These are phyloP conservation scores for Drosophila borborema DNA, from an alignment of 2,888 invertebrate species.

Conservation along the genomic window DNA sequence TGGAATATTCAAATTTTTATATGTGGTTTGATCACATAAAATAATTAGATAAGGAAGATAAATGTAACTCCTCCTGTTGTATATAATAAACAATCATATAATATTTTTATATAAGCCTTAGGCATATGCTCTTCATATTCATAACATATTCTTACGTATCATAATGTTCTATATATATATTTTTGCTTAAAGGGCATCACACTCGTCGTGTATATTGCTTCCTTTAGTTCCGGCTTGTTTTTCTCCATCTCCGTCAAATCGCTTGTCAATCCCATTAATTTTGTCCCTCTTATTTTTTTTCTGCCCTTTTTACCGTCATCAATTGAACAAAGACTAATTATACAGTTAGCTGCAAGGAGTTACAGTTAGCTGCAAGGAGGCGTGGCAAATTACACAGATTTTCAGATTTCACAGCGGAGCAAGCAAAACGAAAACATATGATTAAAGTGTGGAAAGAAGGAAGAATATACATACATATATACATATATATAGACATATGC, in stretches of 20 bases:
- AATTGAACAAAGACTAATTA: constrained; percentile 67
- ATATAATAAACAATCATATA: too few relatives aligned
- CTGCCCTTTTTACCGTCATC: constrained; percentile 34
- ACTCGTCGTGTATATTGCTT: neutral
- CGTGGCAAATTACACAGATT: constrained; percentile 9
- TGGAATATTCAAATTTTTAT: neutral
- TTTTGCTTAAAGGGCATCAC: constrained; percentile 1
- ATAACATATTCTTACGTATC: too few relatives aligned
- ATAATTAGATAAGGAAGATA: neutral
- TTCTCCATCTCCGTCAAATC: constrained; percentile 44
- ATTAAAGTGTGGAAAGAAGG: neutral
- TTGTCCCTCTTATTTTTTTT: neutral
- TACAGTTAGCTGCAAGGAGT: constrained; percentile 30
- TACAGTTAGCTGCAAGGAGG: neutral
- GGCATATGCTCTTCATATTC: too few relatives aligned
- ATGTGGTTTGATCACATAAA: too few relatives aligned
- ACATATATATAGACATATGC: neutral
- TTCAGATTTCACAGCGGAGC: neutral
- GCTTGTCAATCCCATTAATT: constrained; percentile 65
- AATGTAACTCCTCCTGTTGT: too few relatives aligned
- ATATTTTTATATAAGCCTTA: neutral
- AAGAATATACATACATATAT: neutral
- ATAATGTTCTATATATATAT: too few relatives aligned
- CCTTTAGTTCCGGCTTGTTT: neutral
- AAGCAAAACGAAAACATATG: neutral